Percentiles rank a stretch among this genome's conserved stretches.
Evolutionary conservation across 2,797 vertebrate genomes (phyloP).

Genomic region (Sebastes aleutianus): DNA sequence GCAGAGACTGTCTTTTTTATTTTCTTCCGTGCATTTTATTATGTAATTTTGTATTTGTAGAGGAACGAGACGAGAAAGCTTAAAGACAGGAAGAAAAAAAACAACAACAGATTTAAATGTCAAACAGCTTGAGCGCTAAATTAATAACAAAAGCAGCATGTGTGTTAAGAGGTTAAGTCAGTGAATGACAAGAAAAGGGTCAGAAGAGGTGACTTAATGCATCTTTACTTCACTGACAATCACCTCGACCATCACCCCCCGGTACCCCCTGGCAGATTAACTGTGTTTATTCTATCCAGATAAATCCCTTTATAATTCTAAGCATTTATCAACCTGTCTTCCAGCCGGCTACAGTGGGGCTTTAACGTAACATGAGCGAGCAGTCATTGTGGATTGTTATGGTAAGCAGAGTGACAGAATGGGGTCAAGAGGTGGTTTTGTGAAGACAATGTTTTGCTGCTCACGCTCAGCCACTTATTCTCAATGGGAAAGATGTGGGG

Average conservation of each 20-base stretch:
- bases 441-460: constrained; percentile 24
- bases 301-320: constrained; percentile 34
- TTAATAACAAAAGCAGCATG: constrained; percentile 21
- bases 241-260: background rate
- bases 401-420: constrained; percentile 40
- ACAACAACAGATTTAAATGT: constrained; percentile 42
- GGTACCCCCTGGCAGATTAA: constrained; percentile 17
- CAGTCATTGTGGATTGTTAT: constrained; percentile 33
- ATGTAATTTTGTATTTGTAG: background rate
- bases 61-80: background rate
- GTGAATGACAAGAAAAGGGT: constrained; percentile 35
- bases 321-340: constrained; percentile 40
- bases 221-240: constrained; percentile 22
- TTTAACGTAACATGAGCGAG: constrained; percentile 16
- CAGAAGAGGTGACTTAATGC: constrained; percentile 28
- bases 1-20: background rate
- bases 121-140: constrained; percentile 36
- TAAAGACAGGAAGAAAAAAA: constrained; percentile 6
- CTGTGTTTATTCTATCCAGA: constrained; percentile 28
- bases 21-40: background rate
- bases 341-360: constrained; percentile 16
- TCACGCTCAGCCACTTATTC: constrained; percentile 3
- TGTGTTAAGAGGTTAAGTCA: constrained; percentile 38
- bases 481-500: background rate
- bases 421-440: constrained; percentile 39